Percentiles rank a stretch among this genome's conserved stretches.
Evolutionary conservation across 1,140 invertebrate genomes (phyloP).

Genomic region (Lucilia sericata): DNA sequence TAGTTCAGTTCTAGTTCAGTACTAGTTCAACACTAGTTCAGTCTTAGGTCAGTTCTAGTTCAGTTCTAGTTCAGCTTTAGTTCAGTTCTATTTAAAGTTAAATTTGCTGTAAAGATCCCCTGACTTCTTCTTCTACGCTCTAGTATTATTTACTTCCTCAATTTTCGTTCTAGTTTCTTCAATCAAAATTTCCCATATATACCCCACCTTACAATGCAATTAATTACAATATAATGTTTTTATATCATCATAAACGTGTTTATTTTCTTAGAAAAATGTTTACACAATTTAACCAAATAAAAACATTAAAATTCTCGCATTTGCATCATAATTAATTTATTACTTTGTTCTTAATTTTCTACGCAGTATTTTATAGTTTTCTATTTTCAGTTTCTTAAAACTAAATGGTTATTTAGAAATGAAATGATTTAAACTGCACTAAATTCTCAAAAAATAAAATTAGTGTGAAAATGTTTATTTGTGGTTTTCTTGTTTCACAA

Average conservation of each 20-base stretch:
- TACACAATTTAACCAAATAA: too few relatives aligned
- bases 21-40: too few relatives aligned
- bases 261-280: too few relatives aligned
- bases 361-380: background rate
- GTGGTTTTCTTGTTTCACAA: background rate
- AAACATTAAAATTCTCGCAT: background rate
- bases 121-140: too few relatives aligned
- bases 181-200: background rate
- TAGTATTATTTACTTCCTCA: too few relatives aligned
- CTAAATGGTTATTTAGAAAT: background rate
- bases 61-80: too few relatives aligned
- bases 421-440: background rate
- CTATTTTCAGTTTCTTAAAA: background rate
- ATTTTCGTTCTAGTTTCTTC: background rate
- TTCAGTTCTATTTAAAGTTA: too few relatives aligned
- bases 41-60: too few relatives aligned
- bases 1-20: too few relatives aligned
- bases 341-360: constrained; percentile 10
- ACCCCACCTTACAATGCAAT: background rate
- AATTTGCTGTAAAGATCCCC: too few relatives aligned
- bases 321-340: constrained; percentile 12
- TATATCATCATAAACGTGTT: too few relatives aligned
- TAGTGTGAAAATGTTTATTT: background rate
- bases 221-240: too few relatives aligned
- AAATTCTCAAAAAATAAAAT: background rate